Evolutionary conservation across 2,797 vertebrate genomes (phyloP), one percentile per base, ranked within the genome.

Genomic region (Megaceryle alcyon): DNA sequence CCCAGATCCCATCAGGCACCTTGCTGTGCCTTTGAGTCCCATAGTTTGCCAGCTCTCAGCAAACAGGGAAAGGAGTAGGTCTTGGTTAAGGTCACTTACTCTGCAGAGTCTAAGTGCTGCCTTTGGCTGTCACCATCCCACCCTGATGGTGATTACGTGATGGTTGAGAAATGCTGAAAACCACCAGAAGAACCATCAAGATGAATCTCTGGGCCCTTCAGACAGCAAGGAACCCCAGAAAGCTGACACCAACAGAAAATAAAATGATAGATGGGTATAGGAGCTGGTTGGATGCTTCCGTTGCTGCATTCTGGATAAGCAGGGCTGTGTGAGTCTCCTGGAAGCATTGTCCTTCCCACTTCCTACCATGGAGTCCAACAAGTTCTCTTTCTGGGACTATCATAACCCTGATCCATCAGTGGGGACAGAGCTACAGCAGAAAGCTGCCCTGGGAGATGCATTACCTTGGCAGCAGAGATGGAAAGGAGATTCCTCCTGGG

Each of bases 351-450:
- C 22, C 15, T 84, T 86, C 44, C 31, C 46, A 14, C 3, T 31
- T 41, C 3, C 3, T 2, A 3, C 7, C 2, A 0, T 5, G 4
- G 4, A 53, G 6, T 35, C n/a, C 33, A 11, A 29, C 25, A 46
- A 23, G 29, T 82, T 28, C n/a, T 80, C 9, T 48, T 63, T 48
- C 28, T 63, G 28, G 13, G 21, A 11, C 39, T 14, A 1, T 19
- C 12, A 29, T 4, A 73, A 12, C 13, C 7, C 54, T 59, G 56
- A 76, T 10, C 5, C 5, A 10, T 3, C 2, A 73, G 12, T 16
- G 1, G 10, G 25, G 20, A 60, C 53, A 64, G 41, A 91, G 16
- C 9, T 57, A 15, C 29, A 82, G 90, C 31, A 60, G 17, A 72
- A 48, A 64, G 5, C 6, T 66, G 15, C 12, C 63, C 25, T 60